phyloP scores from a whole-genome alignment of 1,140 invertebrate species.

The Phortica variegata region DNA sequence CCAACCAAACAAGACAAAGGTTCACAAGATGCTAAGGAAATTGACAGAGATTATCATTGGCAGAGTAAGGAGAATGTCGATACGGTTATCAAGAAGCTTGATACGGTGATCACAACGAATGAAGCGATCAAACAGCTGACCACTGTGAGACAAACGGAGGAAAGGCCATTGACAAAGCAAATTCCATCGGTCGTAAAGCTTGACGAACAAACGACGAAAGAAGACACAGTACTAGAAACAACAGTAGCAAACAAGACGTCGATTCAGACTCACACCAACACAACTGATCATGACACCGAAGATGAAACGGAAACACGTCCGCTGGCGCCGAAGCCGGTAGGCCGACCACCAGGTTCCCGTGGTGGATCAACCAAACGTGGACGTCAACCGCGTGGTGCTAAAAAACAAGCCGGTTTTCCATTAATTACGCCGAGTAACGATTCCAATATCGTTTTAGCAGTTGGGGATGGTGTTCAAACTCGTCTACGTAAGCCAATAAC shows the following conservation, averaged over 20 bases:
- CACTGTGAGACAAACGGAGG: too few species aligned
- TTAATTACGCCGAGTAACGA: slow-evolving; percentile 4
- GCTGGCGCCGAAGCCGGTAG: slow-evolving; percentile 27
- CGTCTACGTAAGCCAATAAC: slow-evolving; percentile 35
- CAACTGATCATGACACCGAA: slow-evolving; percentile 45
- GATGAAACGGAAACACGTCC: slow-evolving; percentile 48
- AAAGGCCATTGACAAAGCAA: too few species aligned
- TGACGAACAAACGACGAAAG: neutral
- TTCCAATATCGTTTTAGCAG: too few species aligned
- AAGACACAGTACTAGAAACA: neutral
- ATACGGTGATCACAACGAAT: slow-evolving; percentile 62
- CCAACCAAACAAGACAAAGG: slow-evolving; percentile 48
- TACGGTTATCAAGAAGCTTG: slow-evolving; percentile 76
- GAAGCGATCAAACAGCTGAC: too few species aligned
- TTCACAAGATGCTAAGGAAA: slow-evolving; percentile 61
- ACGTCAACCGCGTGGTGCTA: slow-evolving; percentile 43
- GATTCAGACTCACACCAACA: slow-evolving; percentile 13
- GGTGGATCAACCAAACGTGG: slow-evolving; percentile 40
- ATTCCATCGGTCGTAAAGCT: too few species aligned
- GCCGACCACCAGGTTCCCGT: slow-evolving; percentile 29
- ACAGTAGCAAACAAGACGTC: neutral
- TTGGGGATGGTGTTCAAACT: slow-evolving; percentile 35
- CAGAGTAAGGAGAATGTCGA: slow-evolving; percentile 73
- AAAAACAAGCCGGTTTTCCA: slow-evolving; percentile 34
- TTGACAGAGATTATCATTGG: slow-evolving; percentile 73